Percentiles rank a stretch among this genome's conserved stretches.
Evolutionary conservation across 2,888 invertebrate genomes (phyloP).

Genomic region (Adelognathus sp.): DNA sequence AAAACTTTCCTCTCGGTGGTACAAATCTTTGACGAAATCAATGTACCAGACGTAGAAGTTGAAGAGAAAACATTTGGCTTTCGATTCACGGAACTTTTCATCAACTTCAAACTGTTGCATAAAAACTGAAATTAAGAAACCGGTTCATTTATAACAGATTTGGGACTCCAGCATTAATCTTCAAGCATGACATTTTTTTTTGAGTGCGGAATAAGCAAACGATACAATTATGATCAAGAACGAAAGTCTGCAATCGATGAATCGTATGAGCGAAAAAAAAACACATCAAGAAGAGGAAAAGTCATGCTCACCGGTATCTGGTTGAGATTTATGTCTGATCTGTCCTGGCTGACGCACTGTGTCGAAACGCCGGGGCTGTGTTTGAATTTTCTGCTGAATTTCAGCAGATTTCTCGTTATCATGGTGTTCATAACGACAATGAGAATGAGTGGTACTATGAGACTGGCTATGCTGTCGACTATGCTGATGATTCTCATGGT

Average conservation of each 20-base stretch:
- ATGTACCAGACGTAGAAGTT: too few relatives aligned
- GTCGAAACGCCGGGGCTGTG: conserved; percentile 72
- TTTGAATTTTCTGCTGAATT: conserved; percentile 81
- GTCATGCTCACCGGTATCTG: conserved; percentile 80
- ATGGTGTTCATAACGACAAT: conserved; percentile 86
- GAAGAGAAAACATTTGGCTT: too few relatives aligned
- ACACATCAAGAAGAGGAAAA: neutral
- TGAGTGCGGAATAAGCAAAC: too few relatives aligned
- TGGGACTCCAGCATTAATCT: too few relatives aligned
- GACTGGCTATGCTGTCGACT: conserved; percentile 84
- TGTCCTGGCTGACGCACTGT: conserved; percentile 75
- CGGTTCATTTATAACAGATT: too few relatives aligned
- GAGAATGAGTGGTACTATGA: conserved; percentile 84
- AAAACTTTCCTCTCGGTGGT: too few relatives aligned
- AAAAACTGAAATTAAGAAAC: too few relatives aligned
- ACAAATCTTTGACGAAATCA: too few relatives aligned
- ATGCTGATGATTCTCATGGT: conserved; percentile 84
- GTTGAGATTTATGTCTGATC: conserved; percentile 80
- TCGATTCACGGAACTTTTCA: too few relatives aligned
- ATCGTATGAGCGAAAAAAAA: conserved; percentile 47
- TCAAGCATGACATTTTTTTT: too few relatives aligned
- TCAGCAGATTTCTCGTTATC: conserved; percentile 83
- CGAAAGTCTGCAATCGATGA: neutral
- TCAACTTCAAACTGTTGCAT: too few relatives aligned
- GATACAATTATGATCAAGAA: neutral